Evolutionary conservation across 1,140 invertebrate genomes (phyloP).

Genomic region (Hylaeus anthracinus): DNA sequence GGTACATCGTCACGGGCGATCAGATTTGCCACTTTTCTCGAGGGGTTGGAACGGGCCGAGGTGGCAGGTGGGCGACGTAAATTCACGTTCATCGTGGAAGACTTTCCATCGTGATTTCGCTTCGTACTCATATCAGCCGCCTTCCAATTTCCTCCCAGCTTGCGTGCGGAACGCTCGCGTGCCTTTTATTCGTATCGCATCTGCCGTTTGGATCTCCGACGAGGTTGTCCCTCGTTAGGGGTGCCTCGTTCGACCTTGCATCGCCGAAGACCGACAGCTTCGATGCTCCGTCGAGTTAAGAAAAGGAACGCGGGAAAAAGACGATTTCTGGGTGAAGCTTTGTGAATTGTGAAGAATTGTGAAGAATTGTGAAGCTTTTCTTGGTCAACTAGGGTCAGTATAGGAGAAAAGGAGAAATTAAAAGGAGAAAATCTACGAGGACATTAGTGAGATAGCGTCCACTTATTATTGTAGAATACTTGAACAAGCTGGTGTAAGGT

Average conservation of each 20-base stretch:
- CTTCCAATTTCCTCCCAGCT: conserved; percentile 27
- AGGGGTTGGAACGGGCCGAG: no score
- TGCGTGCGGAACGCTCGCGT: conserved; percentile 36
- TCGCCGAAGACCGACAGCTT: background rate
- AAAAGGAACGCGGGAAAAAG: no score
- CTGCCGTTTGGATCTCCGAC: background rate
- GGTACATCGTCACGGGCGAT: background rate
- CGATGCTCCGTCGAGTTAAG: background rate
- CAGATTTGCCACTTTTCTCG: background rate
- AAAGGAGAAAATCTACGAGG: no score
- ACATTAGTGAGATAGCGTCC: no score
- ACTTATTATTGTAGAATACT: no score
- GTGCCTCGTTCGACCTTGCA: conserved; percentile 29
- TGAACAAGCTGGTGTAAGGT: no score
- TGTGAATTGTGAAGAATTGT: no score
- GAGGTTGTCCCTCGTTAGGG: conserved; percentile 23
- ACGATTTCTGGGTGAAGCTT: no score
- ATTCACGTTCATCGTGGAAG: background rate
- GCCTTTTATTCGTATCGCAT: conserved; percentile 22
- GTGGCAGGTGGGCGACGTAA: background rate
- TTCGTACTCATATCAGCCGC: background rate
- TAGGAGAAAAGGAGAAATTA: no score
- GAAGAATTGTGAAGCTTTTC: no score
- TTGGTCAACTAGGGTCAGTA: no score
- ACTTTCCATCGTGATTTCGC: conserved; percentile 16